These are phyloP conservation scores for Ctenicera cuprea DNA, from an alignment of 2,888 invertebrate genomes.

Conservation along the genomic window DNA sequence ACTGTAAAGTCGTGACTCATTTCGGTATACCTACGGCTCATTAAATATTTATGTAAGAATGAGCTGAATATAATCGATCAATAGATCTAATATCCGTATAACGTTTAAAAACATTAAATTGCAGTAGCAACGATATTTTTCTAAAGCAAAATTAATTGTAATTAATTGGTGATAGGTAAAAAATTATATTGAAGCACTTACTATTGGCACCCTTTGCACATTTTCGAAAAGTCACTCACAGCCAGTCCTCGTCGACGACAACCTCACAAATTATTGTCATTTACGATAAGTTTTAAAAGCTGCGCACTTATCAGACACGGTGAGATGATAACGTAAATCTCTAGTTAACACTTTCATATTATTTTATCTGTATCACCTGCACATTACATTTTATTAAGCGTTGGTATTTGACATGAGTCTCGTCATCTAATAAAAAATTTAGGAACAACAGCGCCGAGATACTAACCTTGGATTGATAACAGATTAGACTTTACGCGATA, in stretches of 20 bases:
- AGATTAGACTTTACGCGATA: slow-evolving; percentile 24
- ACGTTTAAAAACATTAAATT: no score
- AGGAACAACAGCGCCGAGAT: background rate
- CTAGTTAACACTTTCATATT: slow-evolving; percentile 25
- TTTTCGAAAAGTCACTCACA: slow-evolving; percentile 31
- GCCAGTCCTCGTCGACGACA: slow-evolving; percentile 30
- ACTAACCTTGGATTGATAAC: slow-evolving; percentile 29
- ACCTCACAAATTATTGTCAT: slow-evolving; percentile 38
- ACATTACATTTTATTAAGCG: background rate
- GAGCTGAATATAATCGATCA: no score
- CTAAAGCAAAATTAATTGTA: no score
- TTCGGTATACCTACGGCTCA: no score
- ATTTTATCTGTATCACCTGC: slow-evolving; percentile 29
- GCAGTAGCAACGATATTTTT: no score
- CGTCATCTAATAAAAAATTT: background rate
- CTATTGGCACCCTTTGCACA: slow-evolving; percentile 52
- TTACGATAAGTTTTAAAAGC: slow-evolving; percentile 32
- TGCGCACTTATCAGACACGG: slow-evolving; percentile 36
- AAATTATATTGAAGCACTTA: slow-evolving; percentile 34
- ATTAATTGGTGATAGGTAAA: no score
- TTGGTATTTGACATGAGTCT: slow-evolving; percentile 4
- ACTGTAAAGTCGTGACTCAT: no score
- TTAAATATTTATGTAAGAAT: no score
- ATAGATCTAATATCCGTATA: no score
- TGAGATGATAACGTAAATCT: slow-evolving; percentile 34